Evolutionary conservation across 2,113 vertebrate species (phyloP), one percentile per base, ranked within the genome.

Genomic region (Myrmophylax atrothorax): DNA sequence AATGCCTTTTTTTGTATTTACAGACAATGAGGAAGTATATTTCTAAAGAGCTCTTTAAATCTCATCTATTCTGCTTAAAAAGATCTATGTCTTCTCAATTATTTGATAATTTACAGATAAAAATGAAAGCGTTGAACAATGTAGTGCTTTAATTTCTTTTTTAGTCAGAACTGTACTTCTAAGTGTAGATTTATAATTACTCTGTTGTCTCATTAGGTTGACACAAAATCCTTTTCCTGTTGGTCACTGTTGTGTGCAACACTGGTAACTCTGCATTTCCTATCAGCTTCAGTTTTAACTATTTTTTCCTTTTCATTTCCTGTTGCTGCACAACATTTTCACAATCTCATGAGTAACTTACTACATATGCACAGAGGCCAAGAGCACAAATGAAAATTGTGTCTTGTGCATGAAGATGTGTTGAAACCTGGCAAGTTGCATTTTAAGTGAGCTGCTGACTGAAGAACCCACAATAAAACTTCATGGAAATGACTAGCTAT

Each of bases 291-390:
- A 25, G 5, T 35, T 90, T 31, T 17, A 59, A 28, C 4, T 12
- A 47, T 49, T 53, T 49, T 80, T 56, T 22, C 0, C 0, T 56
- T 92, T 82, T 70, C 7, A 11, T 68, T 69, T 73, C 5, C 12
- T 77, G 6, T 20, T 47, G 9, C 14, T 50, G 7, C 7, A 56
- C 20, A 84, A 29, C 14, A 18, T 37, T 81, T 56, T 52, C 14
- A 78, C 40, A 14, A 11, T 38, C 31, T 74, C 50, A 3, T 35
- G 10, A 44, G 7, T 74, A 33, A 8, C 6, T 8, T 46, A 9
- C 73, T 80, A 35, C 8, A 5, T 78, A 12, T 20, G 4, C 0
- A 0, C 37, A 62, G 26, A 82, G 37, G 67, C 7, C 14, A 29
- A 28, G 1, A 63, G 5, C 10, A 59, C 3, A 75, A 79, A 78